Conservation (phyloP, 2,113 vertebrate species). For the Petrocephalus microphthalmus region DNA sequence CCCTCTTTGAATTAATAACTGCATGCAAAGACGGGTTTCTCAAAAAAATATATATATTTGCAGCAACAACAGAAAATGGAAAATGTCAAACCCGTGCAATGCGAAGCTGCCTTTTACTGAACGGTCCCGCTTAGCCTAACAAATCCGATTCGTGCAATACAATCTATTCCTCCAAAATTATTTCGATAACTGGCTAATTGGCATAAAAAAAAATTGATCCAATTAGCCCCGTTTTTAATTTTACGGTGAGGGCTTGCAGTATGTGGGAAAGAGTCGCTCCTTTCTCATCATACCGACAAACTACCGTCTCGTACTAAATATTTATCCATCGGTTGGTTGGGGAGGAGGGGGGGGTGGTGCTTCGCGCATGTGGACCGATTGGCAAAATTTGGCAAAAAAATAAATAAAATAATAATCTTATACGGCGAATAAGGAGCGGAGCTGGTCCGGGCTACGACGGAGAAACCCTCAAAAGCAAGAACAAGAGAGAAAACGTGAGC, state of each 20-base stretch:
- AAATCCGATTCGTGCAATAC: background rate
- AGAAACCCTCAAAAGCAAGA: conserved; percentile 26
- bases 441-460: background rate
- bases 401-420: conserved; percentile 11
- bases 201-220: conserved; percentile 47
- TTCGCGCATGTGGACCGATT: conserved; percentile 13
- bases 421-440: conserved; percentile 24
- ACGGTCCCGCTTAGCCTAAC: background rate
- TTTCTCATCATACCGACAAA: conserved; percentile 21
- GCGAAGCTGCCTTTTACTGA: background rate
- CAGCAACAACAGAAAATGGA: conserved; percentile 33
- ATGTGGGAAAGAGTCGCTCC: background rate
- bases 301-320: conserved; percentile 24
- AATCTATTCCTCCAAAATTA: conserved; percentile 7
- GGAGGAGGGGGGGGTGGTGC: background rate
- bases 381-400: conserved; percentile 20
- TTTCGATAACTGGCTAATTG: conserved; percentile 25
- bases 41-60: conserved; percentile 33
- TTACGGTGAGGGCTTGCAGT: conserved; percentile 30
- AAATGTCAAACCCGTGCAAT: conserved; percentile 28
- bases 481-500: conserved; percentile 30
- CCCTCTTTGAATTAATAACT: conserved; percentile 27
- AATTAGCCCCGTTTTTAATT: conserved; percentile 47
- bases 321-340: conserved; percentile 15
- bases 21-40: conserved; percentile 37